phyloP scores from a whole-genome alignment of 2,113 vertebrate genomes.

The Pomatorhinus ruficollis region DNA sequence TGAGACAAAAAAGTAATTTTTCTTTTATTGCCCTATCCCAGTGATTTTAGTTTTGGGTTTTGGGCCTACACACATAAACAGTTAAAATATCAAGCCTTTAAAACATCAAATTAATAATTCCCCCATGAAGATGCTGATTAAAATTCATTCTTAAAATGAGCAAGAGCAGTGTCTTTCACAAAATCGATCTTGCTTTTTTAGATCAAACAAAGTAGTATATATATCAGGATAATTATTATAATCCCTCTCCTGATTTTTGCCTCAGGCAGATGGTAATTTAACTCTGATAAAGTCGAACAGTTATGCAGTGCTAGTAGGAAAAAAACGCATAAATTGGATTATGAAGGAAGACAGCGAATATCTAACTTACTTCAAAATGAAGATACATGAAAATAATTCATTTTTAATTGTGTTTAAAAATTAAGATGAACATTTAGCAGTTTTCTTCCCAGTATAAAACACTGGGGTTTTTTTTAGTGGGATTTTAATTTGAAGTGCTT shows the following conservation, averaged over 20 bases:
- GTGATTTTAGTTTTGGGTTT: not conserved
- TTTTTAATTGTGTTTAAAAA: not conserved
- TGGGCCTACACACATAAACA: not conserved
- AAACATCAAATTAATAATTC: not conserved
- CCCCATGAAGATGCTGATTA: not conserved
- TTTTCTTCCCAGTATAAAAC: not conserved
- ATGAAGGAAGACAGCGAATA: not conserved
- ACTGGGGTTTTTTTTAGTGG: not conserved
- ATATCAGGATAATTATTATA: constrained; percentile 27
- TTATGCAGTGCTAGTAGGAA: not conserved
- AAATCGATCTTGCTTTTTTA: not conserved
- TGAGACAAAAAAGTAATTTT: not conserved
- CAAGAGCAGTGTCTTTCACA: constrained; percentile 19
- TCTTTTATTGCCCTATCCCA: not conserved
- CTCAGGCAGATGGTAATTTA: constrained; percentile 23
- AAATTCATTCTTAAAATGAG: constrained; percentile 34
- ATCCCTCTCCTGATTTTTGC: not conserved
- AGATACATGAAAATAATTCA: not conserved
- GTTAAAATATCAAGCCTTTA: not conserved
- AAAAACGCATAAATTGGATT: not conserved
- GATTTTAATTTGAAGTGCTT: not conserved
- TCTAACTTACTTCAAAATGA: constrained; percentile 3
- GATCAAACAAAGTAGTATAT: constrained; percentile 7
- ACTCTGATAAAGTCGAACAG: constrained; percentile 7
- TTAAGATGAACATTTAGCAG: not conserved